A percentile compares a stretch with the other conserved stretches of the same genome.
Evolutionary conservation across 2,797 vertebrate species (phyloP).

Genomic region (Dendrocincla fuliginosa): DNA sequence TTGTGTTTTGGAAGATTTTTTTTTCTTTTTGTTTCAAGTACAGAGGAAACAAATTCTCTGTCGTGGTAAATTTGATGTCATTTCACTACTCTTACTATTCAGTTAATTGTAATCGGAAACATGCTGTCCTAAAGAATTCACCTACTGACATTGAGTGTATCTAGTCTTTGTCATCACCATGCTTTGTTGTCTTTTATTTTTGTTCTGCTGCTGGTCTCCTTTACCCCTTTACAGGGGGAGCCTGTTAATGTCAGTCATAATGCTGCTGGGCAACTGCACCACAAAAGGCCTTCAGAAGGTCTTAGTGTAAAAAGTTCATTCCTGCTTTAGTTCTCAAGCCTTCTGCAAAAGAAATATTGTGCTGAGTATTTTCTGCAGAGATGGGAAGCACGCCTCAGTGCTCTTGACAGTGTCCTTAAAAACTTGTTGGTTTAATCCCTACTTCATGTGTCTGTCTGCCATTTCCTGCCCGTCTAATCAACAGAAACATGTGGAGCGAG

Average conservation of each 20-base stretch:
- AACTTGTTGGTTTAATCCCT: not conserved
- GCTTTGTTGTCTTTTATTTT: constrained; percentile 62
- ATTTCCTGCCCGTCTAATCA: not conserved
- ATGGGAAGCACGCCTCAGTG: not conserved
- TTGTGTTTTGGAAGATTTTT: not conserved
- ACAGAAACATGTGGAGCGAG: not conserved
- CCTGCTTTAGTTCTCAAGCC: not conserved
- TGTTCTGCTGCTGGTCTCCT: constrained; percentile 10
- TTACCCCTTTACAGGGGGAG: not conserved
- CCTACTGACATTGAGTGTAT: constrained; percentile 64
- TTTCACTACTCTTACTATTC: constrained; percentile 51
- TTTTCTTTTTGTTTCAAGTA: not conserved
- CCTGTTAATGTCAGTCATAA: not conserved
- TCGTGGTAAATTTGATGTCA: constrained; percentile 55
- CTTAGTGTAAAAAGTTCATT: not conserved
- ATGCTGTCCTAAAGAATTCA: constrained; percentile 68
- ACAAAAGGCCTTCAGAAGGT: not conserved
- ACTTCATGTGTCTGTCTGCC: not conserved
- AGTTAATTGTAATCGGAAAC: constrained; percentile 72
- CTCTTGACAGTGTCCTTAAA: not conserved
- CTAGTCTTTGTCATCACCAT: constrained; percentile 55
- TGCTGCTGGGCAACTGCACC: not conserved
- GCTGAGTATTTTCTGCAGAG: not conserved
- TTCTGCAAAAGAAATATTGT: not conserved
- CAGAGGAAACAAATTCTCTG: constrained; percentile 40